Evolutionary conservation across 2,113 vertebrate genomes (phyloP).

Genomic region (Nipponia nippon): DNA sequence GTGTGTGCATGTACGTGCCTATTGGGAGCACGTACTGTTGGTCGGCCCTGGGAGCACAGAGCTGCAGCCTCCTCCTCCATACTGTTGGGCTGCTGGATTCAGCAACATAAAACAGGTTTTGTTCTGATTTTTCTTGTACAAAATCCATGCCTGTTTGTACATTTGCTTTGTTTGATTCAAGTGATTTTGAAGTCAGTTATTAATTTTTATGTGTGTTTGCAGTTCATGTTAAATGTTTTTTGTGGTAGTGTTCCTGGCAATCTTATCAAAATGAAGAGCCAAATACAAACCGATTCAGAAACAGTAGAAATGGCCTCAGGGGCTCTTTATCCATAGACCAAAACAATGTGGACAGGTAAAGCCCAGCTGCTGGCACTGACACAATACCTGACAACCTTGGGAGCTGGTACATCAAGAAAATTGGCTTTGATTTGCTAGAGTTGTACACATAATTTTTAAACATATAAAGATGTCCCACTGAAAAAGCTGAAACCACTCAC

Average conservation of each 20-base stretch:
- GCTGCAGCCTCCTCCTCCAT: not conserved
- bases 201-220: not conserved
- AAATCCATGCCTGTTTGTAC: not conserved
- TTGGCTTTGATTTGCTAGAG: not conserved
- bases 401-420: not conserved
- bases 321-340: not conserved
- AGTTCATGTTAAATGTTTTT: not conserved
- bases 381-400: not conserved
- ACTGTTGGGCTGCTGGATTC: not conserved
- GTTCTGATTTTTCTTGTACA: not conserved
- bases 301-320: not conserved
- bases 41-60: not conserved
- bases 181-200: not conserved
- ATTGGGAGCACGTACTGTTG: not conserved
- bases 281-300: not conserved
- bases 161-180: not conserved
- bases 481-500: not conserved
- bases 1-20: accelerated
- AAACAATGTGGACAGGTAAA: not conserved
- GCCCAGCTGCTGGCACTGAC: not conserved
- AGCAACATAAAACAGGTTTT: not conserved
- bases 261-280: not conserved
- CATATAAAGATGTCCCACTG: not conserved
- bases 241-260: not conserved
- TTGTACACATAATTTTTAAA: not conserved